Conservation (phyloP, 1,140 invertebrate species). For the Bombus confusus region DNA sequence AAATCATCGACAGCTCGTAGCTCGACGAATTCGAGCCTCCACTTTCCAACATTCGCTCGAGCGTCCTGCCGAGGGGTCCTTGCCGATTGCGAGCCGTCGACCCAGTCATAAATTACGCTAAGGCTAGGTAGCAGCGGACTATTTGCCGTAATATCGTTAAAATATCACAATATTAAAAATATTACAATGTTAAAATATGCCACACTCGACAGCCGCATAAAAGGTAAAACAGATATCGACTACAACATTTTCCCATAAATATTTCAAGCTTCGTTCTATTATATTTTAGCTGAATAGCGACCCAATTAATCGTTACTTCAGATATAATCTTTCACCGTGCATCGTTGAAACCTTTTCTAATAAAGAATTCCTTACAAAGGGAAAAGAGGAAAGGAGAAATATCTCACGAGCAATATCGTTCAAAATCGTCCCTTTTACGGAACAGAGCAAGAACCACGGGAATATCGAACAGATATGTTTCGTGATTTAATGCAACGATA, state of each 20-base stretch:
- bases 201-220: too few species aligned
- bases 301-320: background rate
- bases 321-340: background rate
- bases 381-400: background rate
- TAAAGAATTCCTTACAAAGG: background rate
- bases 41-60: too few species aligned
- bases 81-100: too few species aligned
- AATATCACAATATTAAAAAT: too few species aligned
- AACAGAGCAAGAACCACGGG: background rate
- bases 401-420: background rate
- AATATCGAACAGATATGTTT: constrained; percentile 6
- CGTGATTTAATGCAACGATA: background rate
- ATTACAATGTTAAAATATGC: too few species aligned
- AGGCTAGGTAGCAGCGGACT: too few species aligned
- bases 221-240: background rate
- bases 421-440: background rate
- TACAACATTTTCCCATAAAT: background rate
- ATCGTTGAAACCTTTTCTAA: background rate
- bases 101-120: too few species aligned
- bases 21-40: too few species aligned
- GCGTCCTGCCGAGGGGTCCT: too few species aligned
- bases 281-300: background rate
- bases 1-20: too few species aligned
- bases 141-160: too few species aligned
- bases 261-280: background rate